Evolutionary conservation across 2,797 vertebrate genomes (phyloP), one percentile per base, ranked within the genome.

Genomic region (Philypnodon macrostomus): DNA sequence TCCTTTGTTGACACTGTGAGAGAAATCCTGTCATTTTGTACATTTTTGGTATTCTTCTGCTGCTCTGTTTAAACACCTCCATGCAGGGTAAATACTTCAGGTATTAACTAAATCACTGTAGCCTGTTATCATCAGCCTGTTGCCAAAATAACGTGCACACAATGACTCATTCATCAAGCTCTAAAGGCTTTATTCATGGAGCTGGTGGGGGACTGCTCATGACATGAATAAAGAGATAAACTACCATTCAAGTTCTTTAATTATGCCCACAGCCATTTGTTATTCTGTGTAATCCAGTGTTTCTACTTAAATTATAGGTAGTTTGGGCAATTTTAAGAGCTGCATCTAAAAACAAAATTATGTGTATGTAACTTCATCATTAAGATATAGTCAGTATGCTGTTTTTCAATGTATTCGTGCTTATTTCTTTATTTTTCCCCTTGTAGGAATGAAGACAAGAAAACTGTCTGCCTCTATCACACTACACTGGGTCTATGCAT

Each of bases 81-180:
- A 55, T 12, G 29, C 15, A 15, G 12, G 31, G 18, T 21, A 35
- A 44, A 47, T 50, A 56, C 58, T 49, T 37, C n/a, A 33, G 33
- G 47, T 53, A 63, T 55, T 62, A 60, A 46, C 42, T 31, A 40
- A 54, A 54, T 67, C 27, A 55, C 47, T 35, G 32, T 16, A 45
- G 48, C 61, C 56, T 63, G 65, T 67, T 57, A 69, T 77, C 63
- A 58, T 65, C 44, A 46, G 57, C 40, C 30, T 72, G 65, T 64
- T 74, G 64, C 69, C 67, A 78, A 70, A 77, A 68, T 58, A 77
- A 18, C 35, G 17, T 8, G 7, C 7, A 27, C 55, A 81, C 73
- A 73, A 58, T 62, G 63, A 66, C 53, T 51, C 75, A 72, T 86
- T 79, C 63, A 72, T 84, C 75, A 72, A 2, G 12, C 48, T 57